Evolutionary conservation across 2,888 invertebrate genomes (phyloP), one percentile per base, ranked within the genome.

Genomic region (Dicyrtoma fusca): DNA sequence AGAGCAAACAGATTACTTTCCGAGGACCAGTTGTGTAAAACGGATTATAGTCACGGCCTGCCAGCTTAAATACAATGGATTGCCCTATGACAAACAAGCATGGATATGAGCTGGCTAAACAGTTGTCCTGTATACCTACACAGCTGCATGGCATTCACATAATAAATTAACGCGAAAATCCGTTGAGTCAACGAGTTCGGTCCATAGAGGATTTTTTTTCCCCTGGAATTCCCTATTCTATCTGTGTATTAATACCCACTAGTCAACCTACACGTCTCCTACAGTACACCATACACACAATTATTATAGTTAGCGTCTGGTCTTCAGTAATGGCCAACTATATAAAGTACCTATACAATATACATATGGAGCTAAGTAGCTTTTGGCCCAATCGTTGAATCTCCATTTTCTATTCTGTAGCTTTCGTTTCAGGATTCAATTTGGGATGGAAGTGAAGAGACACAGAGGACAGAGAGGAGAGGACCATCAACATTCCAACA

Each of bases 1-100:
- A 74, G 74, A 74, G 72, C 68, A 74, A 72, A 74, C 72, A 74
- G 72, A 76, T 76, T 74, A 74, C 61, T 57, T 57, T 69, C 63
- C 21, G 49, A 62, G 73, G 69, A 69, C 55, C 69, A 74, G 71
- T 47, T 53, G 66, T 71, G 62, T 62, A 71, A 66, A 55, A 42
- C 53, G 74, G 70, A 71, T 74, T 70, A 74, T 44, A 65, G 74
- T 69, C 66, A 64, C 51, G 65, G 69, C 55, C 66, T 72, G 68
- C 68, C 59, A 61, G 68, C 49, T 51, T 73, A 63, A 61, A 51
- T 59, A 53, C 63, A 68, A 72, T 72, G 72, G 68, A 72, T 72
- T 59, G 69, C 61, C 49, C 61, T 19, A 61, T 66, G 72, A 66
- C 68, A 66, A 72, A 72, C 59, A 69, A 47, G 47, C 44, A 57